These are phyloP conservation scores for Acanthosoma haemorrhoidale DNA, from an alignment of 2,888 invertebrate species.

Conservation along the genomic window DNA sequence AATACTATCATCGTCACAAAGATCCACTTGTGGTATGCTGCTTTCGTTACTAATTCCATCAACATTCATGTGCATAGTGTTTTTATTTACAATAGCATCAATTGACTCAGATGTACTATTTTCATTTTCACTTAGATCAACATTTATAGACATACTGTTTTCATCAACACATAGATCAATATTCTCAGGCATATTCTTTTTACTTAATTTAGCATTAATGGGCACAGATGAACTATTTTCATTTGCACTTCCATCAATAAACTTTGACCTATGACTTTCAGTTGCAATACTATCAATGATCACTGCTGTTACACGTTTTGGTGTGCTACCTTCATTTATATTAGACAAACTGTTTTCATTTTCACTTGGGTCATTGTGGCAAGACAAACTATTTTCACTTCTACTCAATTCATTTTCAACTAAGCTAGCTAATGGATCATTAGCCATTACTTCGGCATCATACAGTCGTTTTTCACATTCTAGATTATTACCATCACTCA, in stretches of 20 bases:
- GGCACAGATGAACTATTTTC: not conserved
- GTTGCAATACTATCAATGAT: too few relatives aligned
- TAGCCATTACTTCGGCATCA: not conserved
- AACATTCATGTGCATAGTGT: too few relatives aligned
- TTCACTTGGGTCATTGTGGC: not conserved
- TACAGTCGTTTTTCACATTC: not conserved
- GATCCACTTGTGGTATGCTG: not conserved
- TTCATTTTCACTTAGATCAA: not conserved
- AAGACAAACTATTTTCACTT: not conserved
- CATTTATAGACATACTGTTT: not conserved
- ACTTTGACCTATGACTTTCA: not conserved
- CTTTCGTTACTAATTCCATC: not conserved
- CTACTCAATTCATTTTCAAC: not conserved
- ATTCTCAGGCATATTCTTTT: not conserved
- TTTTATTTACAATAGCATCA: too few relatives aligned
- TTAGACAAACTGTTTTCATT: not conserved
- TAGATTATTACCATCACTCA: not conserved
- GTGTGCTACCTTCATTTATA: too few relatives aligned
- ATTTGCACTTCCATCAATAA: not conserved
- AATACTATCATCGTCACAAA: not conserved
- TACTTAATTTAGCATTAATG: too few relatives aligned
- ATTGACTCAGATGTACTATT: not conserved
- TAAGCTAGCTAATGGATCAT: not conserved
- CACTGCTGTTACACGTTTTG: too few relatives aligned
- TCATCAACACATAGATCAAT: not conserved